These are phyloP conservation scores for Arnoldichthys spilopterus DNA, from an alignment of 2,797 vertebrate species.

Conservation along the genomic window DNA sequence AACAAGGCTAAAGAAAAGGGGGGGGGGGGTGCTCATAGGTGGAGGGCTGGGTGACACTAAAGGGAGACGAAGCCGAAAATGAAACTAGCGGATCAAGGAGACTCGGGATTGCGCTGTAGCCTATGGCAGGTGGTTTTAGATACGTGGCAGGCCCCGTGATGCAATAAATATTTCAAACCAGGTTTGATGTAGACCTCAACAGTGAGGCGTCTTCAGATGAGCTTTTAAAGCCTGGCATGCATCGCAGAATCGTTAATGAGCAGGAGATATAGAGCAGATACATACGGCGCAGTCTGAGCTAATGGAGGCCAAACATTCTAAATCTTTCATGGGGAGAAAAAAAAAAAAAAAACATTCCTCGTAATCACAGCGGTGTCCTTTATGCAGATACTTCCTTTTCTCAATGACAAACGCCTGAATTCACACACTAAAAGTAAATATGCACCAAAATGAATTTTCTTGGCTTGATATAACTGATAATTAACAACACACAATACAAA, in stretches of 20 bases:
- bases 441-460: too few species aligned
- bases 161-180: slow-evolving; percentile 46
- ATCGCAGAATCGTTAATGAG: slow-evolving; percentile 36
- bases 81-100: slow-evolving; percentile 5
- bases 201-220: slow-evolving; percentile 27
- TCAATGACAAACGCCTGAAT: neutral
- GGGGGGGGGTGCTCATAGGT: neutral
- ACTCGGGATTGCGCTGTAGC: neutral
- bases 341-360: neutral
- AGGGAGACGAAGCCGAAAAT: neutral
- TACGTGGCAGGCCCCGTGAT: neutral
- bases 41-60: neutral
- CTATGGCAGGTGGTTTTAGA: neutral
- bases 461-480: too few species aligned
- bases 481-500: too few species aligned
- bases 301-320: slow-evolving; percentile 27
- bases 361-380: neutral
- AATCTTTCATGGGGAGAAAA: slow-evolving; percentile 21
- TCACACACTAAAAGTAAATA: too few species aligned
- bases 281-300: neutral
- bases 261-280: slow-evolving; percentile 7
- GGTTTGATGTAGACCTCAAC: slow-evolving; percentile 18
- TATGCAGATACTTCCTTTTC: neutral
- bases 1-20: neutral
- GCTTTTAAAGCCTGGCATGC: slow-evolving; percentile 34